A percentile compares a stretch with the other conserved stretches of the same genome.
These are phyloP conservation scores for Epinephelus cyanopodus DNA, from an alignment of 2,113 vertebrate genomes.

Conservation along the genomic window DNA sequence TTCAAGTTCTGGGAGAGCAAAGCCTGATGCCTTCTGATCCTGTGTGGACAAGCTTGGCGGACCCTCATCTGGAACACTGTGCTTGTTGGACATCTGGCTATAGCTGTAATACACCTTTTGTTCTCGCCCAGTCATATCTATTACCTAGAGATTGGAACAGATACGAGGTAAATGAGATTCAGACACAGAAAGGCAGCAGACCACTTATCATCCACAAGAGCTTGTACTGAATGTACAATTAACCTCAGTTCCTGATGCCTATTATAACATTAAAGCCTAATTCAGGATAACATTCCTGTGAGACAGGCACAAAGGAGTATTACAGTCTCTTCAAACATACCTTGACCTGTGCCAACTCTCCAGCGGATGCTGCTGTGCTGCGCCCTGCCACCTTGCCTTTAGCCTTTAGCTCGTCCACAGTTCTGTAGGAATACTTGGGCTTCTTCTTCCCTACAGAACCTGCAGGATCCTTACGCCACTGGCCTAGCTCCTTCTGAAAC, in stretches of 20 bases:
- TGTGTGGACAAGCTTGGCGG: slow-evolving; percentile 82
- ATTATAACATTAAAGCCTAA: not conserved
- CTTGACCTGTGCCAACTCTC: slow-evolving; percentile 96
- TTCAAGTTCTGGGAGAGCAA: slow-evolving; percentile 94
- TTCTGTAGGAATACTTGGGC: slow-evolving; percentile 95
- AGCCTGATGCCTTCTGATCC: slow-evolving; percentile 91
- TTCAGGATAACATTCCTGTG: not conserved
- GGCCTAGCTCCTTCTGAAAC: slow-evolving; percentile 95
- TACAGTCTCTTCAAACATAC: slow-evolving; percentile 61
- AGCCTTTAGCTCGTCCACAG: slow-evolving; percentile 95
- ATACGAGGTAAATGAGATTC: not conserved
- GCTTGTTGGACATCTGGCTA: slow-evolving; percentile 97
- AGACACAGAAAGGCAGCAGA: not conserved
- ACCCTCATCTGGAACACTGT: slow-evolving; percentile 91
- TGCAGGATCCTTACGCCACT: slow-evolving; percentile 95
- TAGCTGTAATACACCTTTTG: slow-evolving; percentile 98
- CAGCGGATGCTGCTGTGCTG: slow-evolving; percentile 89
- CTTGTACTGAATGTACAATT: not conserved
- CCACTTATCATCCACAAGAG: not conserved
- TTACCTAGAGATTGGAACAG: slow-evolving; percentile 87
- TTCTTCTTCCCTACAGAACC: slow-evolving; percentile 90
- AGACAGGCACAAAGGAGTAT: not conserved
- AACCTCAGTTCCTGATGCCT: not conserved
- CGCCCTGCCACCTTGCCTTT: slow-evolving; percentile 89
- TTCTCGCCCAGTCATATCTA: slow-evolving; percentile 98